Base-by-base conservation (phyloP, 2,113 vertebrate species). In the Spilogale gracilis region DNA sequence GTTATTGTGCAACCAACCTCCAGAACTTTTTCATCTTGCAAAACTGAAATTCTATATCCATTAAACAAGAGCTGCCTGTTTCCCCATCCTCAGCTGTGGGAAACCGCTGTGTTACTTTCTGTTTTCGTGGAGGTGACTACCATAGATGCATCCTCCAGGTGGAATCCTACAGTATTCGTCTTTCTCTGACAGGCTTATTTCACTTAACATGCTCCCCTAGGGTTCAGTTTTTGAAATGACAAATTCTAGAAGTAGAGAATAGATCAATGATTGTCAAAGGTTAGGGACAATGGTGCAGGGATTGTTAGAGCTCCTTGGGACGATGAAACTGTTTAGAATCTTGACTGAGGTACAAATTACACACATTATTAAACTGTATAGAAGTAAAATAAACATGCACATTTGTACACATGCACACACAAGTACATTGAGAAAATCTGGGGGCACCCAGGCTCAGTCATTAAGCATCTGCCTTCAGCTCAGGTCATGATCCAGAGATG, bases 91-190 rank as follows among this genome's bases (percentile, higher is more conserved):
- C 30, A 38, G 58, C 25, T 13, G 27, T 5, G 9, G 3, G 3
- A 1, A 63, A 56, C 27, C 50, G 5, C 4, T 52, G 2, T 48
- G 67, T 54, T 50, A 12, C 3, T 11, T 92, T 48, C 27, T 92
- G 25, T 92, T 82, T 71, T 43, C 71, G 8, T 45, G 43, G 23
- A 56, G 6, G 0, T n/a, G 30, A 73, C 38, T 4, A 17, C 9
- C 0, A 1, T 5, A 48, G 38, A 58, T 1, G n/a, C 5, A 5
- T 58, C 63, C 12, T 63, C 9, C 38, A 9, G 25, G 45, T 38
- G 58, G 21, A n/a, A 18, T 18, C 16, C 25, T 17, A 20, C 30
- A 52, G 30, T 20, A n/a, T 52, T 52, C 79, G 45, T 63, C 88
- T 63, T 50, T 78, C 61, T 69, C 38, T n/a, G 63, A 58, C n/a